Percentiles rank a stretch among this genome's conserved stretches.
phyloP scores from a whole-genome alignment of 2,113 vertebrate species.

The Mirounga angustirostris region DNA sequence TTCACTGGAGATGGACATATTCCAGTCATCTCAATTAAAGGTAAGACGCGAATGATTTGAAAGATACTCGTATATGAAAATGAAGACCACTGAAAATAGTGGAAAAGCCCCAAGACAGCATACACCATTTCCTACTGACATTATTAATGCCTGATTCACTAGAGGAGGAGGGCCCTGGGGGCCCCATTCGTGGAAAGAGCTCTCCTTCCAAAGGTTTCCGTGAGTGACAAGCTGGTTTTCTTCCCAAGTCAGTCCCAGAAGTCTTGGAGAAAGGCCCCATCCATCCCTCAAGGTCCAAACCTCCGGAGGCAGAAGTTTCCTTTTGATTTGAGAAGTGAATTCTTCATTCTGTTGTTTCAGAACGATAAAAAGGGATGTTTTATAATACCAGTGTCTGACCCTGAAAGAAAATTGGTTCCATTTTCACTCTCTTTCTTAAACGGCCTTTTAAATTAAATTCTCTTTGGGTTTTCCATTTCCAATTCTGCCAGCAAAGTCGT shows the following conservation, averaged over 20 bases:
- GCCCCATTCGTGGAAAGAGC: neutral
- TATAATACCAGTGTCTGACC: neutral
- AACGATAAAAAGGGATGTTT: neutral
- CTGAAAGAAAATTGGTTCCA: neutral
- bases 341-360: slow-evolving; percentile 6
- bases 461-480: slow-evolving; percentile 49
- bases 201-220: neutral
- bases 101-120: neutral
- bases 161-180: neutral
- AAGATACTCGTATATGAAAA: neutral
- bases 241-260: neutral
- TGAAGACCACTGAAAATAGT: neutral
- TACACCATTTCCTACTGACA: neutral
- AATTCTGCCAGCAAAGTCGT: neutral
- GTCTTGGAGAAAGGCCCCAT: neutral
- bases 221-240: neutral
- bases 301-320: neutral
- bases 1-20: neutral
- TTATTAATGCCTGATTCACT: neutral
- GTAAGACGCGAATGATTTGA: neutral
- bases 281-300: neutral
- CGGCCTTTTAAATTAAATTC: slow-evolving; percentile 53
- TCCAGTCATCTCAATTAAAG: neutral
- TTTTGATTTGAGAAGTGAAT: slow-evolving; percentile 22
- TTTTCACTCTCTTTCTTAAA: slow-evolving; percentile 19